A percentile compares a stretch with the other conserved stretches of the same genome.
Conservation (phyloP, 2,888 invertebrate genomes). For the Stenodera caucasica region DNA sequence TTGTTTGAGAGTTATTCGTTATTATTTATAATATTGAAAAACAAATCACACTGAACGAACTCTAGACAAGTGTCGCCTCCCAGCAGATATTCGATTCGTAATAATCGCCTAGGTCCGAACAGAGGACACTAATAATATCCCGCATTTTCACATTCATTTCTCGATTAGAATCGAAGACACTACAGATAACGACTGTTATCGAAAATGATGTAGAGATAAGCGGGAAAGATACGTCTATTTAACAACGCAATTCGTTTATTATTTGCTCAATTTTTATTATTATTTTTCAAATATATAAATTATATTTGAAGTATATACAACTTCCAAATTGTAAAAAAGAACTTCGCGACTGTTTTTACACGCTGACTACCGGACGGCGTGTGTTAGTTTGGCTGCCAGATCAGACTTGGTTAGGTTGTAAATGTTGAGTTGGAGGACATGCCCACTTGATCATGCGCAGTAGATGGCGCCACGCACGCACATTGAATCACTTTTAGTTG, state of each 20-base stretch:
- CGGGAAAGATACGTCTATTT: neutral
- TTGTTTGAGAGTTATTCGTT: too few species aligned
- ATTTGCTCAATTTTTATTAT: too few species aligned
- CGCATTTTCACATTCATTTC: constrained; percentile 7
- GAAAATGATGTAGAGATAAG: neutral
- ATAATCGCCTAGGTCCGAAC: neutral
- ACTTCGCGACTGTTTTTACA: constrained; percentile 19
- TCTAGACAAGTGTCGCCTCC: neutral
- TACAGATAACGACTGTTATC: neutral
- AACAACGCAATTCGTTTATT: neutral
- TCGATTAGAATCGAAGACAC: constrained; percentile 4
- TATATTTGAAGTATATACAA: too few species aligned
- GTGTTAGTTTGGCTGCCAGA: constrained; percentile 18
- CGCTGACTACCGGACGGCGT: constrained; percentile 37
- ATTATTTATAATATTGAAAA: too few species aligned
- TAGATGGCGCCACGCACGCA: constrained; percentile 53
- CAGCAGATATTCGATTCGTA: neutral
- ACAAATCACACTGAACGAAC: too few species aligned
- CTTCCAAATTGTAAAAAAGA: neutral
- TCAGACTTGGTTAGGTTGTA: constrained; percentile 20
- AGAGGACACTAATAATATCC: neutral
- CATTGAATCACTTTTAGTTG: constrained; percentile 39
- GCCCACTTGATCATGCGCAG: constrained; percentile 50
- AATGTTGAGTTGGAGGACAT: constrained; percentile 47
- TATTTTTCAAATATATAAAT: too few species aligned